Evolutionary conservation across 2,797 vertebrate genomes (phyloP).

Genomic region (Astyanax mexicanus): DNA sequence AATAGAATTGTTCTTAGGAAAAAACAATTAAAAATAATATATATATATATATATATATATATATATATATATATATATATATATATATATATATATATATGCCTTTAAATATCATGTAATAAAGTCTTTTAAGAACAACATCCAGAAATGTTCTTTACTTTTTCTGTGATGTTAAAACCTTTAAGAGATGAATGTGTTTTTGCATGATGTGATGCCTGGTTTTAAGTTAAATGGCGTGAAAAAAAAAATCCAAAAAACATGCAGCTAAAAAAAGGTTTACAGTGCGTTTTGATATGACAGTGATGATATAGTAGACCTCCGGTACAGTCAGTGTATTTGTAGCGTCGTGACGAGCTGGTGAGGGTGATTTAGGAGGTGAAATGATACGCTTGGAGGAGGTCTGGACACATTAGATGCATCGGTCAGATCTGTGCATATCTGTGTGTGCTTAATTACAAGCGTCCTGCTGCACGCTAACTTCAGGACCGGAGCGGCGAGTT

Average conservation of each 20-base stretch:
- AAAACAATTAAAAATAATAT: too few species aligned
- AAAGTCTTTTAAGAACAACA: too few species aligned
- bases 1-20: too few species aligned
- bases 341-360: constrained; percentile 49
- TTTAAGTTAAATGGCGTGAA: too few species aligned
- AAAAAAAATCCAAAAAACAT: background rate
- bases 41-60: too few species aligned
- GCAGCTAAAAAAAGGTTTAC: background rate
- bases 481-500: constrained; percentile 48
- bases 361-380: constrained; percentile 60
- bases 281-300: background rate
- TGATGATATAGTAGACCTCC: constrained; percentile 13
- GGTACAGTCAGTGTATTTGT: constrained; percentile 35
- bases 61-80: too few species aligned
- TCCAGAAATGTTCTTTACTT: too few species aligned
- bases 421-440: constrained; percentile 48
- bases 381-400: constrained; percentile 53
- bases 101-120: too few species aligned
- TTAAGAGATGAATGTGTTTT: too few species aligned
- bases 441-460: constrained; percentile 65
- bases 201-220: too few species aligned
- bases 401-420: constrained; percentile 58
- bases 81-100: too few species aligned
- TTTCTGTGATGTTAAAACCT: too few species aligned
- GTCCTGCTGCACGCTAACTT: constrained; percentile 66